Evolutionary conservation across 1,140 invertebrate species (phyloP).

Genomic region (Paraescarpia echinospica): DNA sequence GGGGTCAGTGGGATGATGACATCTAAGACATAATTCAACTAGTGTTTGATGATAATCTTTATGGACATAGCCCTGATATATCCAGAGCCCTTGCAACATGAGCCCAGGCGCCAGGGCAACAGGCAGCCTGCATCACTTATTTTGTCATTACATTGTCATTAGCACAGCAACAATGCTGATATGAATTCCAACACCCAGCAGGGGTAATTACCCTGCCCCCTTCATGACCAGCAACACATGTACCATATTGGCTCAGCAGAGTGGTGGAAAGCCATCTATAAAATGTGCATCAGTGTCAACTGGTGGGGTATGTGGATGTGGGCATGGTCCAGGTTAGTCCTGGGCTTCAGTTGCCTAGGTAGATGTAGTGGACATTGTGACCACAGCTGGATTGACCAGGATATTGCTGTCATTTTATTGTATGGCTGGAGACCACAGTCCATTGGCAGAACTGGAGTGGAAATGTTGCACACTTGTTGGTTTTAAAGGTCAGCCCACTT

Average conservation of each 20-base stretch:
- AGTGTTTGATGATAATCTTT: slow-evolving; percentile 6
- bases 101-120: background rate
- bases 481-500: too few species aligned
- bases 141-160: slow-evolving; percentile 6
- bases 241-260: background rate
- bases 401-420: background rate
- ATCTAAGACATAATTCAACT: background rate
- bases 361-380: background rate
- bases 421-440: background rate
- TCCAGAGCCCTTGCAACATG: background rate
- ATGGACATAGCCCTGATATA: background rate
- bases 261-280: background rate
- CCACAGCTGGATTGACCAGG: background rate
- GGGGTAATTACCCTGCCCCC: background rate
- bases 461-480: background rate
- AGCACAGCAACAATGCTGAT: background rate
- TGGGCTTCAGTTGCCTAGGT: background rate
- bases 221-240: background rate
- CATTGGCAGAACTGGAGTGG: background rate
- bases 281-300: background rate
- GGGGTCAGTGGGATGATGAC: background rate
- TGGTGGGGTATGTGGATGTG: background rate
- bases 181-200: background rate
- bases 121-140: background rate
- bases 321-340: background rate